Evolutionary conservation across 2,797 vertebrate species (phyloP).

Genomic region (Poeciliopsis turneri): DNA sequence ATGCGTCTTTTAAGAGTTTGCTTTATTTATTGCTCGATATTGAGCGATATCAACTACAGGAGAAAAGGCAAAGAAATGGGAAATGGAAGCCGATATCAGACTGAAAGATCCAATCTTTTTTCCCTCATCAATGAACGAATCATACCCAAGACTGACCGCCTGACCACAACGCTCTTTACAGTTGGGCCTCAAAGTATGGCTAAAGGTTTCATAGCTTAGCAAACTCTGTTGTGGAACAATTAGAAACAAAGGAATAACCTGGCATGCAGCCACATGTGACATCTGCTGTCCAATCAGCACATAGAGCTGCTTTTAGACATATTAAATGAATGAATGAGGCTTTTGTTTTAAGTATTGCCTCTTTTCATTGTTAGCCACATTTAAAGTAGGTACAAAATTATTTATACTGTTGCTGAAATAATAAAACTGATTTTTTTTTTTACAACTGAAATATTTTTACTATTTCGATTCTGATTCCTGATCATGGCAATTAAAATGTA

Average conservation of each 20-base stretch:
- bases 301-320: neutral
- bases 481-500: neutral
- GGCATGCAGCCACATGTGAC: neutral
- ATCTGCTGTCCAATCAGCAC: neutral
- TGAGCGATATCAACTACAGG: neutral
- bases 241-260: neutral
- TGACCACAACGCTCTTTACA: neutral
- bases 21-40: neutral
- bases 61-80: neutral
- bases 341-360: neutral
- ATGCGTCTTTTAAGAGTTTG: neutral
- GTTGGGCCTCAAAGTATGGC: too few species aligned
- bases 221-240: too few species aligned
- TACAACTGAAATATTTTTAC: neutral
- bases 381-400: neutral
- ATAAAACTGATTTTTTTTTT: neutral
- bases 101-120: neutral
- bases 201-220: too few species aligned
- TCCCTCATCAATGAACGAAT: too few species aligned
- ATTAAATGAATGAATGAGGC: neutral
- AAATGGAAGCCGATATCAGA: neutral
- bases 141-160: neutral
- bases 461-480: neutral
- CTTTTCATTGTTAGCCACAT: neutral
- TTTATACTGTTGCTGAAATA: neutral